phyloP scores from a whole-genome alignment of 2,797 vertebrate genomes.

The Aldrovandia affinis region DNA sequence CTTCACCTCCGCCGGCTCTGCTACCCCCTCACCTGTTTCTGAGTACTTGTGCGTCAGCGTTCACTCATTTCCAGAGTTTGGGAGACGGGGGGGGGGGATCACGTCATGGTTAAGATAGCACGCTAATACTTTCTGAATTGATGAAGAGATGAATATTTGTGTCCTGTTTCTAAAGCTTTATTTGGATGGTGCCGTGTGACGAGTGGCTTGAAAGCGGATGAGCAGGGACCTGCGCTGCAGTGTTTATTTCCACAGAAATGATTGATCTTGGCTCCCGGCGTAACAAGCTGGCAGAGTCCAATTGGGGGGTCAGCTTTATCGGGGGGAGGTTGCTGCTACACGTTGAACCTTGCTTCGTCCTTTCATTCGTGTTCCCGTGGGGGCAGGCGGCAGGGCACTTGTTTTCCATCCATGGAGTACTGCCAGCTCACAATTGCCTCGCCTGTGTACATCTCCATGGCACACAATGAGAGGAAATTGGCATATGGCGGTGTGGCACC shows the following conservation, averaged over 20 bases:
- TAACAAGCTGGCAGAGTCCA: not conserved
- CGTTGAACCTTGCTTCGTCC: slow-evolving; percentile 22
- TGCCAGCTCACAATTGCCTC: not conserved
- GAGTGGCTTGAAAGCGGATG: not conserved
- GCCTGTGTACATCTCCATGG: slow-evolving; percentile 24
- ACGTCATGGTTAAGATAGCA: not conserved
- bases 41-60: slow-evolving; percentile 3
- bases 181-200: not conserved
- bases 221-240: not conserved
- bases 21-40: slow-evolving; percentile 26
- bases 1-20: slow-evolving; percentile 18
- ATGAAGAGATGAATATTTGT: not conserved
- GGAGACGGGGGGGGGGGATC: not conserved
- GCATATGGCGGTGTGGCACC: slow-evolving; percentile 44
- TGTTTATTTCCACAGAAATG: slow-evolving; percentile 6
- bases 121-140: not conserved
- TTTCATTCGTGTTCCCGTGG: slow-evolving; percentile 15
- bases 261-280: slow-evolving; percentile 13
- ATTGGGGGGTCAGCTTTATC: not conserved
- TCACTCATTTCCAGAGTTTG: not conserved
- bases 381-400: not conserved
- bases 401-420: slow-evolving; percentile 6
- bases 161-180: not conserved
- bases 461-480: slow-evolving; percentile 37
- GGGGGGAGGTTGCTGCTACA: not conserved